phyloP scores from a whole-genome alignment of 1,140 invertebrate genomes.

The Drosophila hydei region DNA sequence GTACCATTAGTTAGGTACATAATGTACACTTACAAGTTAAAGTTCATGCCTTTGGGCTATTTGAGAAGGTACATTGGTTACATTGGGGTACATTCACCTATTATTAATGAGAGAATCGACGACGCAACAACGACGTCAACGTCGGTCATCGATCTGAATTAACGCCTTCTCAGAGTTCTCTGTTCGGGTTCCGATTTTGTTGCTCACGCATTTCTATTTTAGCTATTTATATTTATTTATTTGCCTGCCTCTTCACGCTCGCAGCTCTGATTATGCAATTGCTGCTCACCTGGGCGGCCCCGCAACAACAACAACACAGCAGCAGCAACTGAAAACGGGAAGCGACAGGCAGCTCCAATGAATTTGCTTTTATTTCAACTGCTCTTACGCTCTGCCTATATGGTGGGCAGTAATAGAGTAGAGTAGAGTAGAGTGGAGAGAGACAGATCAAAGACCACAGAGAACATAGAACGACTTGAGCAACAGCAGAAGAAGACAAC shows the following conservation, averaged over 20 bases:
- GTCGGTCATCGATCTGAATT: slow-evolving; percentile 82
- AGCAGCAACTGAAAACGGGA: slow-evolving; percentile 9
- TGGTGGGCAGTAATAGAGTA: slow-evolving; percentile 24
- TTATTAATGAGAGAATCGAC: slow-evolving; percentile 29
- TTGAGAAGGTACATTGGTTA: slow-evolving; percentile 1
- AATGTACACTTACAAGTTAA: too few species aligned
- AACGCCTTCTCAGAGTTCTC: slow-evolving; percentile 37
- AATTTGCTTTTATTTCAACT: slow-evolving; percentile 17
- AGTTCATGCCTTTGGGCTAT: slow-evolving; percentile 3
- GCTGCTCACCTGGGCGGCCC: slow-evolving; percentile 41
- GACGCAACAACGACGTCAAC: slow-evolving; percentile 29
- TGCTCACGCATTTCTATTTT: slow-evolving; percentile 70
- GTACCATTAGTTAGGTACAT: too few species aligned
- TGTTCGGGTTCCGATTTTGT: slow-evolving; percentile 16
- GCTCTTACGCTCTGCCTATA: background rate
- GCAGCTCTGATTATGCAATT: slow-evolving; percentile 67
- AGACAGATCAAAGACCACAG: slow-evolving; percentile 6
- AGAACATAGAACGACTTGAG: background rate
- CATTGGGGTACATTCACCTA: slow-evolving; percentile 29
- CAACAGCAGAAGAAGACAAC: slow-evolving; percentile 7
- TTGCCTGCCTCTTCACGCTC: slow-evolving; percentile 39
- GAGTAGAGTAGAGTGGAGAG: background rate
- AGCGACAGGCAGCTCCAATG: slow-evolving; percentile 5
- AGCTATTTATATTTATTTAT: slow-evolving; percentile 78
- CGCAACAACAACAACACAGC: slow-evolving; percentile 9